A percentile compares a stretch with the other conserved stretches of the same genome.
These are phyloP conservation scores for Dryobates pubescens DNA, from an alignment of 2,797 vertebrate species.

Conservation along the genomic window DNA sequence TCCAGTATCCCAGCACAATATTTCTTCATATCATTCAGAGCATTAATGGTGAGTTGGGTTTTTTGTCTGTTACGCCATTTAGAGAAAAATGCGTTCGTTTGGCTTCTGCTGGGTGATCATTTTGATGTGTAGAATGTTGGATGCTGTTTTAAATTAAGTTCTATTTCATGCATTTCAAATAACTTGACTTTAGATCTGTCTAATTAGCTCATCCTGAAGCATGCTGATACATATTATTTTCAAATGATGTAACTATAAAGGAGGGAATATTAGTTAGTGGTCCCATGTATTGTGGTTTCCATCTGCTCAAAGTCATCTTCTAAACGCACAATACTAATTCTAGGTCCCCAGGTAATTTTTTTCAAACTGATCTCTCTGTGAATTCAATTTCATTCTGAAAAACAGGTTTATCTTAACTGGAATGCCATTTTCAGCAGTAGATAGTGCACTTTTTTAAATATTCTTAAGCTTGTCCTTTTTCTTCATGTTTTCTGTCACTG, in stretches of 20 bases:
- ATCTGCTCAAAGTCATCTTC: neutral
- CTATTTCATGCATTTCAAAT: neutral
- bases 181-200: neutral
- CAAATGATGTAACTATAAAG: neutral
- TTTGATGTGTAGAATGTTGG: neutral
- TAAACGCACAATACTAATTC: neutral
- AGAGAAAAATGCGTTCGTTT: neutral
- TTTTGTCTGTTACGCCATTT: neutral
- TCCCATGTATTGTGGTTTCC: neutral
- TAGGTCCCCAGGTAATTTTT: neutral
- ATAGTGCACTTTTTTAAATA: neutral
- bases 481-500: neutral
- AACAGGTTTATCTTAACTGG: neutral
- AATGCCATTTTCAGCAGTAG: neutral
- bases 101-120: neutral
- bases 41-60: neutral
- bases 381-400: neutral
- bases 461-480: neutral
- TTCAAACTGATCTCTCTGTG: neutral
- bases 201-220: neutral
- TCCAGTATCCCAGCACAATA: neutral
- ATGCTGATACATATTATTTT: neutral
- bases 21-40: neutral
- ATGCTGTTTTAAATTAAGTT: neutral
- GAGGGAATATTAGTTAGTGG: neutral